Base-by-base conservation (phyloP, 2,113 vertebrate species). In the Syngnathoides biaculeatus region DNA sequence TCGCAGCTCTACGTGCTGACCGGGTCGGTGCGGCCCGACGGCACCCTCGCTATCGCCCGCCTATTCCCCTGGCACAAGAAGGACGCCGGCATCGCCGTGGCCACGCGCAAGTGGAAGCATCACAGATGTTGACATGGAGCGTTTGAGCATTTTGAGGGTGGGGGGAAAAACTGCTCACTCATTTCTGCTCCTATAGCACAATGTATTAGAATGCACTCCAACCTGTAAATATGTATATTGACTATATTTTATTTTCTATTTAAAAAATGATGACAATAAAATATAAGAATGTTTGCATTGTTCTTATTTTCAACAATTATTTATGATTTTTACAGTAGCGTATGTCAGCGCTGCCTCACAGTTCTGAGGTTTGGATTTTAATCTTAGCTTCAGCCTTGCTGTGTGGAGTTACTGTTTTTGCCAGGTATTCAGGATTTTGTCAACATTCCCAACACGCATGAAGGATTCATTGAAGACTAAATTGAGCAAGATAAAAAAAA, bases 11-110 rank as follows among this genome's bases (percentile, higher is more conserved):
- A 93, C 58, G 89, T 96, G 65, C 85, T 96, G 63, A 90, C 90
- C 0, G 95, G 95, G 8, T 87, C 85, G 0, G 90, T 92, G 65
- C 88, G 87, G 17, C 48, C 74, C 0, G 83, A 92, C 1, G 91
- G 92, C 3, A 87, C 68, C 0, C 66, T 95, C 24, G 80, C 81
- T 40, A 84, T 96, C 13, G 90, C 85, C 3, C 86, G 71, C 11
- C 67, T 94, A 72, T 96, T 94, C 78, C 94, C 86, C 0, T 95
- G 94, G 94, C 92, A 94, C 69, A 94, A 87, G 69, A 94, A 87
- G 56, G 93, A 95, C 48, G 45, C 79, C 13, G 90, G 93, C 79
- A 88, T 95, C 27, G 80, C 90, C 0, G 24, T 90, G 20, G 94
- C 93, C 35, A 90, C 86, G 2, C 91, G 93, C 64, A 96, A 94